phyloP scores from a whole-genome alignment of 1,140 invertebrate genomes.

The Scaptomyza pallida region DNA sequence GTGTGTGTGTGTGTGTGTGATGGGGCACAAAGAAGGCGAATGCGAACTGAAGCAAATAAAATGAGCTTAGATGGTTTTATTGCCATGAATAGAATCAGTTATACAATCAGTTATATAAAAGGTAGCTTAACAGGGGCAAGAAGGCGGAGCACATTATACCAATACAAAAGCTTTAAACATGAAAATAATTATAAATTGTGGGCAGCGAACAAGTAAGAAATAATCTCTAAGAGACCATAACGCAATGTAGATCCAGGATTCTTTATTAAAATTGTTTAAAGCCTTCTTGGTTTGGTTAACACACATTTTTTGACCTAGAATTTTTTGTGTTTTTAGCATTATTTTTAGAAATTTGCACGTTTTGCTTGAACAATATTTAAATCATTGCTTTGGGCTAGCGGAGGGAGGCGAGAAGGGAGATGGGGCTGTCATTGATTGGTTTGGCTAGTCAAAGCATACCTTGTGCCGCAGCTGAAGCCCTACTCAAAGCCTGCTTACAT shows the following conservation, averaged over 20 bases:
- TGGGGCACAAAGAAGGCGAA: constrained; percentile 14
- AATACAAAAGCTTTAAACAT: constrained; percentile 1
- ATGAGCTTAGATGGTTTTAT: constrained; percentile 32
- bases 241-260: too few relatives aligned
- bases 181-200: constrained; percentile 9
- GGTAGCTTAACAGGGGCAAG: constrained; percentile 3
- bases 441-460: constrained; percentile 40
- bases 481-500: constrained; percentile 45
- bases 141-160: not conserved
- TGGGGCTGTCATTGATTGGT: constrained; percentile 50
- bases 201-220: not conserved
- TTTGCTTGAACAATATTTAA: constrained; percentile 22
- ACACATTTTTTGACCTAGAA: not conserved
- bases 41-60: constrained; percentile 24
- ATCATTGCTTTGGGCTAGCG: constrained; percentile 20
- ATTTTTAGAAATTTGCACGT: constrained; percentile 9
- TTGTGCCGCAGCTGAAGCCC: constrained; percentile 20
- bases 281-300: not conserved
- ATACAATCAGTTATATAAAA: constrained; percentile 26
- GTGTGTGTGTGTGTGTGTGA: too few relatives aligned
- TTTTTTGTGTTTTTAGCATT: not conserved
- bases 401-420: not conserved
- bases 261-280: not conserved
- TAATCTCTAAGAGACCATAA: too few relatives aligned
- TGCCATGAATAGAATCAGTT: constrained; percentile 24